Base-by-base conservation (phyloP, 2,113 vertebrate genomes). In the Craseonycteris thonglongyai region DNA sequence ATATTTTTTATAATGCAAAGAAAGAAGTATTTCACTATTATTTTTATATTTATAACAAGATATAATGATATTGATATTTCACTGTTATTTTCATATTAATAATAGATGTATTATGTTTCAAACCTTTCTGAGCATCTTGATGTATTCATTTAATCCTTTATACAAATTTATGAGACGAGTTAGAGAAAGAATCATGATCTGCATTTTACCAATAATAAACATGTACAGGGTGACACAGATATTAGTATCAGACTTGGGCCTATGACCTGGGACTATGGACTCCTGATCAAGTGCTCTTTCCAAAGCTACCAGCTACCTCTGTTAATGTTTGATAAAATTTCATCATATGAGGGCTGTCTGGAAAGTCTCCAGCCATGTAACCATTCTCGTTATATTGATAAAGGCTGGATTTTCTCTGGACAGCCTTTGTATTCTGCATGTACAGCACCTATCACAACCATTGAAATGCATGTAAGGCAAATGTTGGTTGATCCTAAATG, bases 1-100 rank as follows among this genome's bases (percentile, higher is more conserved):
- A 54, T n/a, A 47, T 93, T 88, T 82, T 94, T 90, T 88, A 84
- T 33, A 92, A 80, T 58, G 4, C 21, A 93, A 90, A 3, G 51
- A 82, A 45, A 92, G 22, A 90, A 61, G 69, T 74, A 87, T 35
- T 61, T 91, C 47, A 91, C 56, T 85, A 22, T 95, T 81, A 66
- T 92, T 91, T 93, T 79, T 92, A 26, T 68, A 74, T 61, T 84
- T 18, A 51, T 87, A 76, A 33, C 30, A 92, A 56, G 84, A 84
- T 56, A 24, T 54, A 83, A 74, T 83, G 49, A 86, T 93, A 78
- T 26, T 94, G 47, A 88, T 92, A 95, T 85, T 88, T 85, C 26
- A 68, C 54, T 82, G 12, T 58, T 79, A 80, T 69, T 89, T 92
- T 54, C n/a, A 65, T 69, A 84, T 74, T 58, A 74, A 51, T 80